Evolutionary conservation across 2,888 invertebrate genomes (phyloP).

Genomic region (Creontiades dilutus): DNA sequence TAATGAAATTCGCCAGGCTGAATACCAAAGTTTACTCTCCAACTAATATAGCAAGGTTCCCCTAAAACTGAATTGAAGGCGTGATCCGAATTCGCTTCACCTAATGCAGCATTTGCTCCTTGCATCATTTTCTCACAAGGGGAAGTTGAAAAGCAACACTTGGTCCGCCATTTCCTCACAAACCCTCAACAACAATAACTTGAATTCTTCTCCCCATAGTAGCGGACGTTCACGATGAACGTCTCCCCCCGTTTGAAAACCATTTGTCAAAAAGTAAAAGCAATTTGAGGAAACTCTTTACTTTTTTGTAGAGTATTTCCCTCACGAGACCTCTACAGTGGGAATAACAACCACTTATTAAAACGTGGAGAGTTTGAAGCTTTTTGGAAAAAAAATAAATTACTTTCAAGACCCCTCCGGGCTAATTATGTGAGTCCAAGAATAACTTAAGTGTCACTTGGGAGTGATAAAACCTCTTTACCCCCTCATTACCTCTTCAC

Average conservation of each 20-base stretch:
- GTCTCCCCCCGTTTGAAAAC: slow-evolving; percentile 51
- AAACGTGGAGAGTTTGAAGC: slow-evolving; percentile 36
- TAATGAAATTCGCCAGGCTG: too few species aligned
- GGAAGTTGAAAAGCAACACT: neutral
- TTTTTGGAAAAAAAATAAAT: slow-evolving; percentile 12
- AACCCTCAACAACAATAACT: slow-evolving; percentile 44
- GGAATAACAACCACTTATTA: slow-evolving; percentile 62
- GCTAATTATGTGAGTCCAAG: slow-evolving; percentile 61
- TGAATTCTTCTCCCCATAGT: neutral
- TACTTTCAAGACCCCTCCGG: slow-evolving; percentile 53
- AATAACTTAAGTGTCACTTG: slow-evolving; percentile 54
- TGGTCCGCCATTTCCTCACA: neutral
- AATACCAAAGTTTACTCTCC: neutral
- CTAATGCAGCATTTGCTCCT: neutral
- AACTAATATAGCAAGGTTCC: neutral
- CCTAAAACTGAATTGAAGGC: neutral
- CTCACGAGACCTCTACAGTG: slow-evolving; percentile 60
- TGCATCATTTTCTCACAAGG: slow-evolving; percentile 3
- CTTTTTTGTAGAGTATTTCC: slow-evolving; percentile 19
- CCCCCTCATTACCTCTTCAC: neutral
- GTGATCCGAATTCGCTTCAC: neutral
- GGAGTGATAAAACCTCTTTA: slow-evolving; percentile 63
- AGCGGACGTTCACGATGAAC: neutral
- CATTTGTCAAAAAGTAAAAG: slow-evolving; percentile 68
- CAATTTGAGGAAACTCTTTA: slow-evolving; percentile 57